These are phyloP conservation scores for Arctia plantaginis DNA, from an alignment of 2,888 invertebrate genomes.

Conservation along the genomic window DNA sequence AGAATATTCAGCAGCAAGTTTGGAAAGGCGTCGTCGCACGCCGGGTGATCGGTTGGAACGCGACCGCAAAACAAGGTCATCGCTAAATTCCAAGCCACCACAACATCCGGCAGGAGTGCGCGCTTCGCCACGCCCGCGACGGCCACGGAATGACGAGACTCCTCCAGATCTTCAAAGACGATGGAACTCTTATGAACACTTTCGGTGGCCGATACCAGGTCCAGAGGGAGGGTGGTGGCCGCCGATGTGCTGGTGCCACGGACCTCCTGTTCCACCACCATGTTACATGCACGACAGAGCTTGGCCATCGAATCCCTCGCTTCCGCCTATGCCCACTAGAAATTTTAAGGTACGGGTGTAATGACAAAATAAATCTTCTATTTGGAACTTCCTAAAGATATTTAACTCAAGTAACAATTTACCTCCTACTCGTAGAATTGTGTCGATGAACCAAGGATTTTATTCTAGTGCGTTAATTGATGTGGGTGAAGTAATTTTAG, in stretches of 20 bases:
- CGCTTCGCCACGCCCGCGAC: conserved; percentile 77
- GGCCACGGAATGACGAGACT: conserved; percentile 73
- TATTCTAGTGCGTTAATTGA: conserved; percentile 23
- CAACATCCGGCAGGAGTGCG: conserved; percentile 78
- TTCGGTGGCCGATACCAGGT: conserved; percentile 80
- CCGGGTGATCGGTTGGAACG: conserved; percentile 86
- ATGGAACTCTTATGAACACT: conserved; percentile 87
- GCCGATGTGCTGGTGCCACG: conserved; percentile 82
- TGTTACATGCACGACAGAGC: conserved; percentile 82
- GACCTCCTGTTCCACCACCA: conserved; percentile 78
- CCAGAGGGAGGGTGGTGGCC: conserved; percentile 82
- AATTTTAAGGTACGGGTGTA: conserved; percentile 79
- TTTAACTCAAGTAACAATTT: conserved; percentile 33
- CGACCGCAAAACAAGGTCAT: conserved; percentile 88
- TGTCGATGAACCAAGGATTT: conserved; percentile 35
- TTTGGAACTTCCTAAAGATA: conserved; percentile 33
- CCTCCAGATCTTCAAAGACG: conserved; percentile 79
- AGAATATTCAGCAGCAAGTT: conserved; percentile 80
- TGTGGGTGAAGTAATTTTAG: conserved; percentile 19
- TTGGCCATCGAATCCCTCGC: conserved; percentile 83
- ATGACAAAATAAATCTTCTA: conserved; percentile 28
- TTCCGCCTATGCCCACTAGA: conserved; percentile 71
- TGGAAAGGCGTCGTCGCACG: conserved; percentile 85
- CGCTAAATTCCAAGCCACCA: conserved; percentile 84
- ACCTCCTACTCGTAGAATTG: conserved; percentile 39